Base-by-base conservation (phyloP, 2,113 vertebrate species). In the Oryzias woworae region DNA sequence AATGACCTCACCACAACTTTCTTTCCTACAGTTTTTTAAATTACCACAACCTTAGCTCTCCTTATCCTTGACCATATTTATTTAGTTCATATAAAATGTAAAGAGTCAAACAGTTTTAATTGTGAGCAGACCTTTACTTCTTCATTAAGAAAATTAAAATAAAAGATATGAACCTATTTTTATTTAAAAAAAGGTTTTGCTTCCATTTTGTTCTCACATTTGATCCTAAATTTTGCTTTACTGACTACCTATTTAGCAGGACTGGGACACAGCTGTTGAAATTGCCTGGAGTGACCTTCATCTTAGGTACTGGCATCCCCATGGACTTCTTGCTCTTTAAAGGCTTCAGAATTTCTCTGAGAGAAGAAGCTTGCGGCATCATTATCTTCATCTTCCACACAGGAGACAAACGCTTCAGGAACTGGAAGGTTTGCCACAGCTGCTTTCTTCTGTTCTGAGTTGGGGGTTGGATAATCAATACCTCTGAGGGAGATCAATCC, bases 381-480 rank as follows among this genome's bases (percentile, higher is more conserved):
- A 75, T 85, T 86, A 87, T 86, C 86, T 85, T 85, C 80, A 82
- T 86, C 82, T 64, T 86, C 77, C 62, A 65, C 47, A 18, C 66
- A 79, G 85, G 75, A 85, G 72, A 70, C 24, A 47, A 20, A 79
- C 43, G 26, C 83, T 87, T 66, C 63, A 79, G 86, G 83, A 86
- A 68, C 80, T 66, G 73, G 77, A 82, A 62, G 82, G 65, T 80
- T 84, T 36, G 71, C 83, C 85, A 82, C 88, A 90, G 85, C 83
- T 88, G 88, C 75, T 80, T 73, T 87, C 86, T 71, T 78, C 78
- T 75, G 73, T 58, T 78, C 75, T 65, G 69, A 70, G 81, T 79
- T 65, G 81, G 81, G 82, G 85, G 78, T 82, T 46, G 82, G 69
- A 68, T 75, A 81, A 87, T 90, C 88, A 86, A 90, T 90, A 84